phyloP scores from a whole-genome alignment of 2,888 invertebrate genomes.

The Marasmarcha lunaedactyla region DNA sequence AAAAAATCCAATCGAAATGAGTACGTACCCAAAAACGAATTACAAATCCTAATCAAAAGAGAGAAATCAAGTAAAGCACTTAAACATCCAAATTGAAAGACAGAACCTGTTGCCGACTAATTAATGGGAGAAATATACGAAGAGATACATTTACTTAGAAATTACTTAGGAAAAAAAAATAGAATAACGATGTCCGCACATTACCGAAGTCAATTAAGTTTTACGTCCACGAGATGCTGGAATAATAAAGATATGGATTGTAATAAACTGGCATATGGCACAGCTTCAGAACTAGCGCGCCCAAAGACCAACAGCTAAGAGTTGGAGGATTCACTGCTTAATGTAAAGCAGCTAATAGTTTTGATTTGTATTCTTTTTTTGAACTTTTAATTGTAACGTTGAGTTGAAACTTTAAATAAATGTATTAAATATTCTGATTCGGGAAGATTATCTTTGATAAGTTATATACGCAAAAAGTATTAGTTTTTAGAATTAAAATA shows the following conservation, averaged over 20 bases:
- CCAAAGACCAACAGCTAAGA: conserved; percentile 22
- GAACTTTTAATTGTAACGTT: too few relatives aligned
- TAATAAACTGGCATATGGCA: conserved; percentile 62
- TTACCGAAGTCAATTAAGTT: conserved; percentile 41
- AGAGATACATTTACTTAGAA: conserved; percentile 13
- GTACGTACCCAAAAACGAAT: too few relatives aligned
- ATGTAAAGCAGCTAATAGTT: too few relatives aligned
- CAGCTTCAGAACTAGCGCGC: conserved; percentile 50
- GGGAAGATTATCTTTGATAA: too few relatives aligned
- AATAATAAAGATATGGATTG: conserved; percentile 57
- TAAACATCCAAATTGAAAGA: not conserved
- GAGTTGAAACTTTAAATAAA: too few relatives aligned
- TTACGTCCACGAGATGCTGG: conserved; percentile 32
- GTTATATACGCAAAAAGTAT: too few relatives aligned
- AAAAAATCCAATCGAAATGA: too few relatives aligned
- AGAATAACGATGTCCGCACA: not conserved
- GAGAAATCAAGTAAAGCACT: not conserved
- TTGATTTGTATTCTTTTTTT: too few relatives aligned
- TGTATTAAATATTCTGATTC: too few relatives aligned
- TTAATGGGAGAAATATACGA: conserved; percentile 23
- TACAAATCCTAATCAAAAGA: not conserved
- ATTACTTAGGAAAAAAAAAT: not conserved
- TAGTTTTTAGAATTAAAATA: too few relatives aligned
- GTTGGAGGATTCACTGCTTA: too few relatives aligned
- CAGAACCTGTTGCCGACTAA: conserved; percentile 17